Conservation (phyloP, 2,113 vertebrate species). For the Istiophorus platypterus region DNA sequence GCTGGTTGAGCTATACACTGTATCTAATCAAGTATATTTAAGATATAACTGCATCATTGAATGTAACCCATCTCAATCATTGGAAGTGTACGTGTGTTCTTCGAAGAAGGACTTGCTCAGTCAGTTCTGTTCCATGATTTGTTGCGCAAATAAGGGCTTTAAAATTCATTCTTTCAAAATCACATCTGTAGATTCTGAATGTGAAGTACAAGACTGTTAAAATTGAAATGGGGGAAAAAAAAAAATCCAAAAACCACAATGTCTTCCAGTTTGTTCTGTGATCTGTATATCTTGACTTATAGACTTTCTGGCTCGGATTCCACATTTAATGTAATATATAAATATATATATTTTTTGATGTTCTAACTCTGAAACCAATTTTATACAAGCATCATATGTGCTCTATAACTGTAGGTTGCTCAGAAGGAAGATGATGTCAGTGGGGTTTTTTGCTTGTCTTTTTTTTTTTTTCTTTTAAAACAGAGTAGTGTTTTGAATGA, state of each 20-base stretch:
- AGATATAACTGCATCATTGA: slow-evolving; percentile 15
- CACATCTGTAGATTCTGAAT: neutral
- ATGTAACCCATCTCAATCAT: slow-evolving; percentile 38
- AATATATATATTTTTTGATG: slow-evolving; percentile 45
- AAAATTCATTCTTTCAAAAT: slow-evolving; percentile 21
- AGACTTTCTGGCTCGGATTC: slow-evolving; percentile 47
- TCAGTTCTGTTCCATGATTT: slow-evolving; percentile 18
- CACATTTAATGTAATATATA: slow-evolving; percentile 26
- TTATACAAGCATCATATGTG: slow-evolving; percentile 63
- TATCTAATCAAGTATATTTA: slow-evolving; percentile 19
- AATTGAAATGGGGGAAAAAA: slow-evolving; percentile 14
- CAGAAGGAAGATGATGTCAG: slow-evolving; percentile 36
- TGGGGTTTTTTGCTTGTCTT: slow-evolving; percentile 21
- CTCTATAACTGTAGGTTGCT: slow-evolving; percentile 38
- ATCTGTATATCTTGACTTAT: slow-evolving; percentile 58
- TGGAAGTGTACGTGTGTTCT: slow-evolving; percentile 28
- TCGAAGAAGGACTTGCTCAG: slow-evolving; percentile 13
- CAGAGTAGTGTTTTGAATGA: slow-evolving; percentile 58
- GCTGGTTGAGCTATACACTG: slow-evolving; percentile 23
- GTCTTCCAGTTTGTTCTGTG: slow-evolving; percentile 61
- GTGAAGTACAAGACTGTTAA: slow-evolving; percentile 48
- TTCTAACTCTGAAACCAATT: slow-evolving; percentile 52
- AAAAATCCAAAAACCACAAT: slow-evolving; percentile 23
- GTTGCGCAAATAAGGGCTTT: slow-evolving; percentile 21
- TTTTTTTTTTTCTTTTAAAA: slow-evolving; percentile 46